These are phyloP conservation scores for Drosophila lini DNA, from an alignment of 1,140 invertebrate species.

Conservation along the genomic window DNA sequence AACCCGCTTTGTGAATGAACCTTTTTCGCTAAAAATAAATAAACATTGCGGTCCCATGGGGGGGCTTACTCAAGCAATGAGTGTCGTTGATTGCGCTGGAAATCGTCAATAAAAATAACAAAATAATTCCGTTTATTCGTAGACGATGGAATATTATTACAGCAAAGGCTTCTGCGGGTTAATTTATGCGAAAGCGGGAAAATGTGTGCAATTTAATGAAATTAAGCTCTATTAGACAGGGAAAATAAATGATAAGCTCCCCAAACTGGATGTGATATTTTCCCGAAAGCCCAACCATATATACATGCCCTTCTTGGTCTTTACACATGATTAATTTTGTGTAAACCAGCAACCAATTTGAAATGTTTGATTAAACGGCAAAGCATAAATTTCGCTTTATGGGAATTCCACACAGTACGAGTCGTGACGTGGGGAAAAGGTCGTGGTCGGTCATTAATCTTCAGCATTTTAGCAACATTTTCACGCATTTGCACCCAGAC, in stretches of 20 bases:
- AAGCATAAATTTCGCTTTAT: conserved; percentile 42
- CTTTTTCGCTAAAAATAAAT: conserved; percentile 11
- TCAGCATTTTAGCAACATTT: conserved; percentile 41
- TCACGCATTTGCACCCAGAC: conserved; percentile 47
- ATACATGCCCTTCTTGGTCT: not conserved
- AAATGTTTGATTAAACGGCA: conserved; percentile 47
- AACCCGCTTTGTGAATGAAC: conserved; percentile 35
- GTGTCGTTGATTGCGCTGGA: conserved; percentile 12
- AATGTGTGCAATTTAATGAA: conserved; percentile 9
- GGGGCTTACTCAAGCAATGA: conserved; percentile 5
- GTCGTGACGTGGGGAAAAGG: conserved; percentile 12
- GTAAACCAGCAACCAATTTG: conserved; percentile 37
- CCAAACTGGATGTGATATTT: not conserved
- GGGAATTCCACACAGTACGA: conserved; percentile 21
- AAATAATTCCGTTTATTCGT: conserved; percentile 23
- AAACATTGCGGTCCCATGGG: conserved; percentile 8
- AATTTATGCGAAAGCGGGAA: conserved; percentile 14
- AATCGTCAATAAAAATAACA: conserved; percentile 23
- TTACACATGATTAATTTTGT: conserved; percentile 39
- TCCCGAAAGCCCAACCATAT: not conserved
- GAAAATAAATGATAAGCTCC: conserved; percentile 7
- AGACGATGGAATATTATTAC: not conserved
- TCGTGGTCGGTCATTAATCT: conserved; percentile 38
- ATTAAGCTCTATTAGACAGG: conserved; percentile 4
- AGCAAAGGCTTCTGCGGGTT: not conserved